Base-by-base conservation (phyloP, 2,888 invertebrate species). In the Epinotia demarniana region DNA sequence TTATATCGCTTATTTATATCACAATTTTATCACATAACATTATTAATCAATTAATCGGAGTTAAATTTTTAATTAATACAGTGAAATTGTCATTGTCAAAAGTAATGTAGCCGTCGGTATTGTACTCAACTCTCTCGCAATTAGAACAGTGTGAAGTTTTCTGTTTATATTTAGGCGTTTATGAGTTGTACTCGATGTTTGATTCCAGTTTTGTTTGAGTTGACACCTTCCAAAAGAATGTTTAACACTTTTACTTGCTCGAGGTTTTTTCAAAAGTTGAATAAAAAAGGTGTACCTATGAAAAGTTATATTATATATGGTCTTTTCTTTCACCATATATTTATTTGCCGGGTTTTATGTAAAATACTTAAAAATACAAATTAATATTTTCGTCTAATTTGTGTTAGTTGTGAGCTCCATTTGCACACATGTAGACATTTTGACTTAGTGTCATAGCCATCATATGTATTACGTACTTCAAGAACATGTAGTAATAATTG, bases 101-200 rank as follows among this genome's bases (percentile, higher is more conserved):
- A 58, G 55, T 58, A 57, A 58, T 68, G 23, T 68, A 16, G 43
- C 55, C 16, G 57, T 11, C 63, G 12, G 70, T 64, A 64, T 70
- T 64, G 49, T 53, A 18, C 53, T 58, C 23, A 63, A 46, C 72
- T 55, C 33, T 83, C 83, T 83, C 84, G 85, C 86, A 87, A 87
- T 87, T 87, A 87, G 79, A 77, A 77, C 75, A 79, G 81, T 78
- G 78, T 72, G 80, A 80, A 79, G 77, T 78, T 81, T 79, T 80
- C 80, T 84, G 82, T 84, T 78, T 87, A 86, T 83, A 86, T 87
- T 87, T 87, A 87, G 86, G 53, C 72, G 74, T 75, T 78, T 75
- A 72, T 75, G 68, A 71, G 66, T 66, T 55, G 64, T 5, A 39
- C 63, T 74, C 64, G 61, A 39, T 66, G 66, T 75, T 70, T 75